Base-by-base conservation (phyloP, 2,113 vertebrate species). In the Siniperca knerii region DNA sequence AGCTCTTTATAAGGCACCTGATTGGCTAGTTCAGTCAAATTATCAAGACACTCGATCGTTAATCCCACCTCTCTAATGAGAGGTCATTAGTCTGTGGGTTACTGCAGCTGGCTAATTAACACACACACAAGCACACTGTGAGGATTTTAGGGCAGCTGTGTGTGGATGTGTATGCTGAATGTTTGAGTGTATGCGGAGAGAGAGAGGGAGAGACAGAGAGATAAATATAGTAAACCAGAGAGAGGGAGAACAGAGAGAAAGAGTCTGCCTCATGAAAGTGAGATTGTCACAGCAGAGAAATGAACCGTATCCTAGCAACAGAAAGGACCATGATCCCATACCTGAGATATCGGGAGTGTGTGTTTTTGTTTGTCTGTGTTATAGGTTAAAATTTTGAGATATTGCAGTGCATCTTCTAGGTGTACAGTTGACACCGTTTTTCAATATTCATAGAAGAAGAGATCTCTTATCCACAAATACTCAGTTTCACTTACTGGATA, bases 241-340 rank as follows among this genome's bases (percentile, higher is more conserved):
- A 57, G 48, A 77, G 71, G 33, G 58, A 54, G 82, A 65, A 37
- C 61, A 76, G 64, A 77, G 62, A 66, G 29, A 82, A 25, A 87
- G 76, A 75, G 50, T 70, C 61, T 60, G 81, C 85, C 68, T 91
- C n/a, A 79, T 79, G 81, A 83, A 87, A 77, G 81, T 77, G 67
- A 92, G 84, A 87, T 81, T 81, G 80, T 89, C 81, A 67, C 77
- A 40, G 88, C 50, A 23, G 77, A 82, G 80, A 87, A 81, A 81
- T 79, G 75, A 88, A 73, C 77, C 4, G 87, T 90, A 84, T 92
- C 93, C 91, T 92, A 94, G 93, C 92, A 94, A 94, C 92, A 90
- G 87, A 81, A 12, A 88, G 72, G 73, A 77, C 75, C 40, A 6
- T 46, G 66, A 92, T 90, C 77, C 83, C 54, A 40, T 82, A 92